A percentile compares a stretch with the other conserved stretches of the same genome.
Evolutionary conservation across 2,113 vertebrate species (phyloP).

Genomic region (Azemiops feae): DNA sequence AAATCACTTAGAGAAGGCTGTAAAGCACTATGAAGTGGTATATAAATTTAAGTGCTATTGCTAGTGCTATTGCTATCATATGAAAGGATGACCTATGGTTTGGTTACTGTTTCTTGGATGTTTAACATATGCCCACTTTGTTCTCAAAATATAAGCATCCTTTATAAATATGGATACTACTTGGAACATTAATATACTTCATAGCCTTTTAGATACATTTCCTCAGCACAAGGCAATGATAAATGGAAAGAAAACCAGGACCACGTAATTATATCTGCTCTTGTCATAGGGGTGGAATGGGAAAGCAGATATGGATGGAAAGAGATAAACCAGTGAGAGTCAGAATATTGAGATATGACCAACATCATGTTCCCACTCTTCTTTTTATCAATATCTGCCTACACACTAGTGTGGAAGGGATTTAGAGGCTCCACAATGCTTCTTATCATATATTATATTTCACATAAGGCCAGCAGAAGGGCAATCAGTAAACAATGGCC

Average conservation of each 20-base stretch:
- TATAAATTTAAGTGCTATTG: background rate
- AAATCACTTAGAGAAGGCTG: too few relatives aligned
- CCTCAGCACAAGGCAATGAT: background rate
- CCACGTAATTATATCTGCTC: too few relatives aligned
- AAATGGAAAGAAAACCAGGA: background rate
- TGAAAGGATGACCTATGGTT: background rate
- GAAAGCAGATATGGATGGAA: background rate
- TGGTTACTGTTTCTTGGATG: background rate
- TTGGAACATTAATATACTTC: background rate
- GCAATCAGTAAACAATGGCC: background rate
- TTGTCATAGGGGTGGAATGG: background rate
- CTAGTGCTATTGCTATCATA: background rate
- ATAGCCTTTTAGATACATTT: background rate
- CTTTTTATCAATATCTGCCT: background rate
- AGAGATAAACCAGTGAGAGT: background rate
- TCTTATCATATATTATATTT: background rate
- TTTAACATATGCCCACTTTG: background rate
- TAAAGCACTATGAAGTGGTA: too few relatives aligned
- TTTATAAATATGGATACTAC: background rate
- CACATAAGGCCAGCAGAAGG: background rate
- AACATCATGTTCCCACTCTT: too few relatives aligned
- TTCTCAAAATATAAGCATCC: background rate
- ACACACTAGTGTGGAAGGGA: background rate
- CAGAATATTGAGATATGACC: too few relatives aligned
- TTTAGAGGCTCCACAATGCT: background rate